Conservation (phyloP, 1,140 invertebrate genomes). For the Cherax destructor region DNA sequence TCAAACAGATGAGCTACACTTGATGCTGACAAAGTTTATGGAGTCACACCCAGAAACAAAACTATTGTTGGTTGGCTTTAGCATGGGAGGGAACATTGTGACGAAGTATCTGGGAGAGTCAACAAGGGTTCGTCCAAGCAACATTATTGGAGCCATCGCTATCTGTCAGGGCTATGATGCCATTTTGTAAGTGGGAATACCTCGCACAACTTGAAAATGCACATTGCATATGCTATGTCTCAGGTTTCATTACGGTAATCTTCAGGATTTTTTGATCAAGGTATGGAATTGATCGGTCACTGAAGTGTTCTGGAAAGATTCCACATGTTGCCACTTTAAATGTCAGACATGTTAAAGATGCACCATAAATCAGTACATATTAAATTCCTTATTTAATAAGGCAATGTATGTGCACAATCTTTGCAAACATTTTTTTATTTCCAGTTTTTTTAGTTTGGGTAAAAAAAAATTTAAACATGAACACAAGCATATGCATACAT, state of each 20-base stretch:
- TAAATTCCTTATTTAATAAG: too few relatives aligned
- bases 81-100: slow-evolving; percentile 91
- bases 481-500: too few relatives aligned
- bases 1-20: slow-evolving; percentile 88
- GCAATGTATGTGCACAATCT: too few relatives aligned
- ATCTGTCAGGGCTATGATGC: slow-evolving; percentile 95
- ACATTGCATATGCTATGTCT: not conserved
- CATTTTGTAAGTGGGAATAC: slow-evolving; percentile 82
- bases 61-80: slow-evolving; percentile 91
- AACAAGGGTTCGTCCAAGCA: slow-evolving; percentile 79
- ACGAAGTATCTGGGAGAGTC: slow-evolving; percentile 91
- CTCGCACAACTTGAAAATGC: not conserved
- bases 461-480: too few relatives aligned
- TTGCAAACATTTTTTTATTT: too few relatives aligned
- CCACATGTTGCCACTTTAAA: too few relatives aligned
- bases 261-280: too few relatives aligned
- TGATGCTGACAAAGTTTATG: slow-evolving; percentile 85
- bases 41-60: slow-evolving; percentile 85
- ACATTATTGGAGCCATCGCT: slow-evolving; percentile 90
- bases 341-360: too few relatives aligned
- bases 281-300: too few relatives aligned
- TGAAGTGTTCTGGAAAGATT: too few relatives aligned
- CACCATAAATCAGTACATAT: too few relatives aligned
- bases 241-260: not conserved
- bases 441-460: too few relatives aligned